Evolutionary conservation across 1,140 invertebrate genomes (phyloP).

Genomic region (Orchestia grillus): DNA sequence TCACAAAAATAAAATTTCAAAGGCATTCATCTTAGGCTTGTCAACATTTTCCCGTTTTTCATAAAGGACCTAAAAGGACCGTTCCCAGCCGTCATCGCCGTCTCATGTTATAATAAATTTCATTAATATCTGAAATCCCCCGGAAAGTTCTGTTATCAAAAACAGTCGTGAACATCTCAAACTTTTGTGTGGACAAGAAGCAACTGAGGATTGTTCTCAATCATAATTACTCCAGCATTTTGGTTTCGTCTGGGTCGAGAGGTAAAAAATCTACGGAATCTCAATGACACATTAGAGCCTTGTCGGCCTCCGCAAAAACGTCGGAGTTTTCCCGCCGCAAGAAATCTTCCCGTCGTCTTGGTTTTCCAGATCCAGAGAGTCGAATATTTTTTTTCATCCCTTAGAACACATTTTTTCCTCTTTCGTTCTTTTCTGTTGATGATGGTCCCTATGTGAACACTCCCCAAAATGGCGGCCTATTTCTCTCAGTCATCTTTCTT

Average conservation of each 20-base stretch:
- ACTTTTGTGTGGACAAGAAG: not conserved
- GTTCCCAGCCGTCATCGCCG: not conserved
- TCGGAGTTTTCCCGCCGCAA: not conserved
- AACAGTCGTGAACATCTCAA: not conserved
- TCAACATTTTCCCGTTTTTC: not conserved
- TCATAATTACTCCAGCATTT: slow-evolving; percentile 36
- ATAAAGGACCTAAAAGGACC: not conserved
- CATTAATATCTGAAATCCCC: not conserved
- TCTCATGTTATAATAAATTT: not conserved
- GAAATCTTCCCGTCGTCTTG: not conserved
- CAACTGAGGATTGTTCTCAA: not conserved
- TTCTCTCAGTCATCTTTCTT: not conserved
- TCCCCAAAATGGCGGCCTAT: not conserved
- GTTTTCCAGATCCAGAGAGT: not conserved
- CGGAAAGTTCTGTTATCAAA: not conserved
- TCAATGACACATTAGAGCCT: slow-evolving; percentile 35
- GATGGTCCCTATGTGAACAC: not conserved
- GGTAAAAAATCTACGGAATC: slow-evolving; percentile 7
- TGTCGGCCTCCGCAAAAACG: not conserved
- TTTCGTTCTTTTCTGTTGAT: not conserved
- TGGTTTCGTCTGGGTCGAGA: not conserved
- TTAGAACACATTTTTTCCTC: not conserved
- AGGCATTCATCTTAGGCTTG: not conserved
- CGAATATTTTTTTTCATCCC: not conserved
- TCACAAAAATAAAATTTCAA: not conserved